These are phyloP conservation scores for Engystomops pustulosus DNA, from an alignment of 2,113 vertebrate genomes.

Conservation along the genomic window DNA sequence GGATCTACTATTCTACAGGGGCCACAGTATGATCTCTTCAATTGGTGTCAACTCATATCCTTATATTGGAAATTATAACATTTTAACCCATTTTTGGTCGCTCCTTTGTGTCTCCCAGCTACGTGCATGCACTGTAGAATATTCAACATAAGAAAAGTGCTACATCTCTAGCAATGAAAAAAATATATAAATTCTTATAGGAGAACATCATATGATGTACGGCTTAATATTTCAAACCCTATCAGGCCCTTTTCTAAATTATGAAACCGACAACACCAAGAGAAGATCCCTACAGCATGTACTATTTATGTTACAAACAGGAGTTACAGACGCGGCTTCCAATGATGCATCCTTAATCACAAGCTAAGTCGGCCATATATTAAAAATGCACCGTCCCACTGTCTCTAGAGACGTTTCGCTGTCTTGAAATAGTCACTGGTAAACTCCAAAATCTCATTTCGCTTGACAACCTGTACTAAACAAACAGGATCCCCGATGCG, in stretches of 20 bases:
- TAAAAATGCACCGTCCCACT: slow-evolving; percentile 19
- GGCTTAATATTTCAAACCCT: slow-evolving; percentile 38
- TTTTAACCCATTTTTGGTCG: too few relatives aligned
- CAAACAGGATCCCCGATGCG: not conserved
- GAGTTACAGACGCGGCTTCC: slow-evolving; percentile 7
- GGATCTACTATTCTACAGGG: too few relatives aligned
- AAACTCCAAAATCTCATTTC: slow-evolving; percentile 28
- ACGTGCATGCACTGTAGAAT: too few relatives aligned
- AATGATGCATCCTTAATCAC: slow-evolving; percentile 33
- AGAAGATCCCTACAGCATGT: slow-evolving; percentile 32
- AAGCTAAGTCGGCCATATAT: slow-evolving; percentile 36
- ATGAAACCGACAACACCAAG: slow-evolving; percentile 11
- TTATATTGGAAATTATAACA: too few relatives aligned
- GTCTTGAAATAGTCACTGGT: slow-evolving; percentile 15
- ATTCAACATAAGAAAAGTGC: too few relatives aligned
- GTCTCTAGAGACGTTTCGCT: not conserved
- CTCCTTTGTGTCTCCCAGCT: too few relatives aligned
- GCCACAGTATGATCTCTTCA: too few relatives aligned
- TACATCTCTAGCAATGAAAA: not conserved
- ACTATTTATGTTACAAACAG: slow-evolving; percentile 51
- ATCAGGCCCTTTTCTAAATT: slow-evolving; percentile 28
- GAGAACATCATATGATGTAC: not conserved
- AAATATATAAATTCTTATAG: too few relatives aligned
- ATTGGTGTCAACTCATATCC: too few relatives aligned
- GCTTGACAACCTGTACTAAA: slow-evolving; percentile 9